Conservation (phyloP, 2,797 vertebrate species). For the Tokudaia muenninki region DNA sequence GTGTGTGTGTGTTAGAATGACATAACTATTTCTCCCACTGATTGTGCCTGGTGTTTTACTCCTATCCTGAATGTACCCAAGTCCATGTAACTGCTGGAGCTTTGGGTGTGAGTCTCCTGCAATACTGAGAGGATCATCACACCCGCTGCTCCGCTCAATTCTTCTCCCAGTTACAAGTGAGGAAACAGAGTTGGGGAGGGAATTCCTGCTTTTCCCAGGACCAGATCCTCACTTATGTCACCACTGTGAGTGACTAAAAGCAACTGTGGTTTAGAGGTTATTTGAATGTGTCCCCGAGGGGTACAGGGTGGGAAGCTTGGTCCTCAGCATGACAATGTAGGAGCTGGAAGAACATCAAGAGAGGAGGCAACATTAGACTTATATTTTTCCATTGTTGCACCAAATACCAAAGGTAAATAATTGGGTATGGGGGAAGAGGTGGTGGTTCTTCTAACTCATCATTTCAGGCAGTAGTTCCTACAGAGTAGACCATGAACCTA, state of each 20-base stretch:
- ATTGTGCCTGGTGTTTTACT: not conserved
- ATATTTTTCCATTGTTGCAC: not conserved
- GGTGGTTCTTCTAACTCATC: not conserved
- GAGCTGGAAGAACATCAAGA: not conserved
- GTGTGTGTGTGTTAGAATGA: not conserved
- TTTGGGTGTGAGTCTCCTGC: not conserved
- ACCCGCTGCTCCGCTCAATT: not conserved
- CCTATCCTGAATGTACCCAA: not conserved
- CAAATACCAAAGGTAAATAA: not conserved
- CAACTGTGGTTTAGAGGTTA: not conserved
- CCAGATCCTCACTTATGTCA: not conserved
- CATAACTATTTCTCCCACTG: not conserved
- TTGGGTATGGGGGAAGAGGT: accelerated
- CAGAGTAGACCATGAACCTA: not conserved
- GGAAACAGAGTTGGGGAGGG: not conserved
- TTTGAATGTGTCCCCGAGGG: not conserved
- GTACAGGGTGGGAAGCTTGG: not conserved
- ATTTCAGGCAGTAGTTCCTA: not conserved
- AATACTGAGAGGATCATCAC: not conserved
- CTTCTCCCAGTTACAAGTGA: not conserved
- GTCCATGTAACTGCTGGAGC: no score
- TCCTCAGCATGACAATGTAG: not conserved
- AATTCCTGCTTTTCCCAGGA: not conserved
- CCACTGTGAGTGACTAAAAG: not conserved
- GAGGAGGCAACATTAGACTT: not conserved